Evolutionary conservation across 2,888 invertebrate genomes (phyloP).

Genomic region (Antitype chi): DNA sequence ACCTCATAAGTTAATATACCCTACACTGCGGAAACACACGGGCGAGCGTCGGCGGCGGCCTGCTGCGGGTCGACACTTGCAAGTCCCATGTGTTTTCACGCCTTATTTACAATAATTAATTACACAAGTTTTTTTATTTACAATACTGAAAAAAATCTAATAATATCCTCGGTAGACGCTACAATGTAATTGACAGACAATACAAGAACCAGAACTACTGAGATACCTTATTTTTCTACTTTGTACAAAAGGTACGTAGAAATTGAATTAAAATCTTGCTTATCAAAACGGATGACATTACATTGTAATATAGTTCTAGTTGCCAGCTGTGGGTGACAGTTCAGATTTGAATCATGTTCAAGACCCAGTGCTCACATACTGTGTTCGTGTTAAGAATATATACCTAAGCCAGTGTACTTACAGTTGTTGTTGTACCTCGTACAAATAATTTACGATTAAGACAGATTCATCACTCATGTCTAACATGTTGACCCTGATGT

Average conservation of each 20-base stretch:
- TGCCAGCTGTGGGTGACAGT: not conserved
- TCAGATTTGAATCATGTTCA: not conserved
- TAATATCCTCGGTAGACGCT: slow-evolving; percentile 36
- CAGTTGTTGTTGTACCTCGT: not conserved
- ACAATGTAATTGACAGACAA: slow-evolving; percentile 60
- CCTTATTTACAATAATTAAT: slow-evolving; percentile 71
- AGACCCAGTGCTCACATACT: not conserved
- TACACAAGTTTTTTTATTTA: slow-evolving; percentile 69
- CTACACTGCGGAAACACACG: slow-evolving; percentile 42
- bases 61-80: not conserved
- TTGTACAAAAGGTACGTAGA: slow-evolving; percentile 49
- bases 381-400: not conserved
- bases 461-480: not conserved
- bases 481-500: slow-evolving; percentile 5
- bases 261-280: slow-evolving; percentile 4
- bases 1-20: slow-evolving; percentile 71
- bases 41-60: not conserved
- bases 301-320: not conserved
- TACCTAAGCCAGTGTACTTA: not conserved
- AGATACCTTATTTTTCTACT: slow-evolving; percentile 27
- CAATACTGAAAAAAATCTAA: slow-evolving; percentile 68
- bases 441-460: not conserved
- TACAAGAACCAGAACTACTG: slow-evolving; percentile 52
- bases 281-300: not conserved
- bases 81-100: slow-evolving; percentile 20